These are phyloP conservation scores for Elephantulus edwardii DNA, from an alignment of 2,113 vertebrate species.

Conservation along the genomic window DNA sequence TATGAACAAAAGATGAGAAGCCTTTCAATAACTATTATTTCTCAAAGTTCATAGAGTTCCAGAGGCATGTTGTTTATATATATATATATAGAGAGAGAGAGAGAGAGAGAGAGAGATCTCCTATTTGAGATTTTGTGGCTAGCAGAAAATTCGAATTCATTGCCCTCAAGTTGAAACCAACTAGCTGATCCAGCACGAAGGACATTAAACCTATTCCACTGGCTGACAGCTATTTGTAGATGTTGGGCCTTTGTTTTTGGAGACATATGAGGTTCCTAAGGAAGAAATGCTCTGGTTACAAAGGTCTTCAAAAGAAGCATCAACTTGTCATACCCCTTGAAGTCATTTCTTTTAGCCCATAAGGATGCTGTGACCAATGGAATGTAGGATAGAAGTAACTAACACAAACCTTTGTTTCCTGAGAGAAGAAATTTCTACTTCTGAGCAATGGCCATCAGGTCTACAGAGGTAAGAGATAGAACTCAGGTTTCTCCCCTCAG, in stretches of 20 bases:
- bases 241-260: neutral
- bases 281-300: slow-evolving; percentile 67
- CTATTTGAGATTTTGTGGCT: neutral
- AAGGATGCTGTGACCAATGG: slow-evolving; percentile 40
- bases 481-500: rapidly evolving
- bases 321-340: slow-evolving; percentile 49
- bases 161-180: slow-evolving; percentile 47
- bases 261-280: slow-evolving; percentile 65
- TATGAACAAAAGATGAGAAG: too few species aligned
- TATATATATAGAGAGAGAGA: too few species aligned
- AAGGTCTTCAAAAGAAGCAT: slow-evolving; percentile 45
- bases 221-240: slow-evolving; percentile 67
- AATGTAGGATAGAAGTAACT: neutral
- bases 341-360: slow-evolving; percentile 60
- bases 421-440: neutral
- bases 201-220: slow-evolving; percentile 61
- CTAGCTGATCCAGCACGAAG: neutral
- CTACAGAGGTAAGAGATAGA: neutral
- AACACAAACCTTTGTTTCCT: slow-evolving; percentile 3
- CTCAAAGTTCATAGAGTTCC: too few species aligned
- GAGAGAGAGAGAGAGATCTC: too few species aligned
- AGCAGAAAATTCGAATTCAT: neutral
- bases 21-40: too few species aligned
- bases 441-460: neutral
- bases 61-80: too few species aligned